phyloP scores from a whole-genome alignment of 2,113 vertebrate species.

The Sylvietta virens region DNA sequence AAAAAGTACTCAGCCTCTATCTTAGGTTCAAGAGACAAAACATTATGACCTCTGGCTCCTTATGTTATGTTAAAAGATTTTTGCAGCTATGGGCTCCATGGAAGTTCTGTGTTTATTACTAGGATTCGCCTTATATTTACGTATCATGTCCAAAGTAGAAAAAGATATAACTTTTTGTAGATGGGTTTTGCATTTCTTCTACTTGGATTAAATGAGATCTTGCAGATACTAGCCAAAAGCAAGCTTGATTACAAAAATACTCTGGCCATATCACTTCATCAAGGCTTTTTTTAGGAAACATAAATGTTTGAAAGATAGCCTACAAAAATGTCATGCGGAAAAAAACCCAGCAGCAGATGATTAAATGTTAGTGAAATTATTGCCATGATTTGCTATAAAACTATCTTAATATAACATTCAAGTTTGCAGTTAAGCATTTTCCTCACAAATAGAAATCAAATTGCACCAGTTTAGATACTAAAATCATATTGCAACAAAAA shows the following conservation, averaged over 20 bases:
- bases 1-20: not conserved
- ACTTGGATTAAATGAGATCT: not conserved
- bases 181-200: not conserved
- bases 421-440: conserved; percentile 16
- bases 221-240: not conserved
- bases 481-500: not conserved
- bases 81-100: not conserved
- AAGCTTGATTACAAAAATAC: conserved; percentile 6
- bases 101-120: not conserved
- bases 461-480: not conserved
- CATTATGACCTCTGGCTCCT: not conserved
- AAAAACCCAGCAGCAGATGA: not conserved
- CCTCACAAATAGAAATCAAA: not conserved
- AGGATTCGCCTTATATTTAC: not conserved
- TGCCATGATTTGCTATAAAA: not conserved
- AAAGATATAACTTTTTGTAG: not conserved
- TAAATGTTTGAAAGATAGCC: not conserved
- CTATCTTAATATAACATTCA: not conserved
- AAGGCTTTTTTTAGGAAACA: not conserved
- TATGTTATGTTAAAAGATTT: not conserved
- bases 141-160: not conserved
- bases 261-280: not conserved
- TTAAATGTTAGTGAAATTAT: conserved; percentile 14
- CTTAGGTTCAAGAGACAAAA: not conserved
- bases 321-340: not conserved